Percentiles rank a stretch among this genome's conserved stretches.
These are phyloP conservation scores for Tachystola acroxantha DNA, from an alignment of 2,888 invertebrate species.

Conservation along the genomic window DNA sequence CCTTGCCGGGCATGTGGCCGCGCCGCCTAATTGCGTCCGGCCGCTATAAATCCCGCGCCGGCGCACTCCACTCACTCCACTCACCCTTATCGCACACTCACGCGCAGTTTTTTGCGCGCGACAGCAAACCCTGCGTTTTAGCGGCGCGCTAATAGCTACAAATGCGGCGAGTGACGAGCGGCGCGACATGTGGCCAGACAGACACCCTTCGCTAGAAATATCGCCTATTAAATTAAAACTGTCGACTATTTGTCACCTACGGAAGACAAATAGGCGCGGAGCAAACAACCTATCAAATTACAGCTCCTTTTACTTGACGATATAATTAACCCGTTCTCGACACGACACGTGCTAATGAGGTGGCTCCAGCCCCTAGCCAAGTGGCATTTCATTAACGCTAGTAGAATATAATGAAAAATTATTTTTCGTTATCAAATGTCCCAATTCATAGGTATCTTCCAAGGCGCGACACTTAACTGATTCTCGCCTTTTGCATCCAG, in stretches of 20 bases:
- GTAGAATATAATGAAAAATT: no score
- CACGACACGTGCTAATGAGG: no score
- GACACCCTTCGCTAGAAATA: slow-evolving; percentile 9
- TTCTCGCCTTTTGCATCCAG: no score
- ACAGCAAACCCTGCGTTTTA: slow-evolving; percentile 11
- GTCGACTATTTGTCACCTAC: background rate
- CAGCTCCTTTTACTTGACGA: no score
- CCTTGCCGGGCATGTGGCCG: slow-evolving; percentile 4
- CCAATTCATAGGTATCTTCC: no score
- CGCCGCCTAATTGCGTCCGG: slow-evolving; percentile 19
- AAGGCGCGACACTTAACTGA: no score
- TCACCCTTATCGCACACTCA: slow-evolving; percentile 10
- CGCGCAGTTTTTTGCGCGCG: slow-evolving; percentile 7
- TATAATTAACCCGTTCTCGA: no score
- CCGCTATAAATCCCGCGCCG: slow-evolving; percentile 27
- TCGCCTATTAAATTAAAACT: background rate
- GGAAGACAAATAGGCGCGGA: slow-evolving; percentile 1
- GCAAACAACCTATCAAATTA: background rate
- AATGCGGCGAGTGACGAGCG: slow-evolving; percentile 10
- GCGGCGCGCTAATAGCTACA: slow-evolving; percentile 21
- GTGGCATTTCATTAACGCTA: no score
- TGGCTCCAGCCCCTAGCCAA: no score
- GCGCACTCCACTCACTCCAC: slow-evolving; percentile 14
- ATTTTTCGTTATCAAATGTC: no score
- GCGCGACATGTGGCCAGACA: background rate